Evolutionary conservation across 2,797 vertebrate species (phyloP), one percentile per base, ranked within the genome.

Genomic region (Gymnothorax javanicus): DNA sequence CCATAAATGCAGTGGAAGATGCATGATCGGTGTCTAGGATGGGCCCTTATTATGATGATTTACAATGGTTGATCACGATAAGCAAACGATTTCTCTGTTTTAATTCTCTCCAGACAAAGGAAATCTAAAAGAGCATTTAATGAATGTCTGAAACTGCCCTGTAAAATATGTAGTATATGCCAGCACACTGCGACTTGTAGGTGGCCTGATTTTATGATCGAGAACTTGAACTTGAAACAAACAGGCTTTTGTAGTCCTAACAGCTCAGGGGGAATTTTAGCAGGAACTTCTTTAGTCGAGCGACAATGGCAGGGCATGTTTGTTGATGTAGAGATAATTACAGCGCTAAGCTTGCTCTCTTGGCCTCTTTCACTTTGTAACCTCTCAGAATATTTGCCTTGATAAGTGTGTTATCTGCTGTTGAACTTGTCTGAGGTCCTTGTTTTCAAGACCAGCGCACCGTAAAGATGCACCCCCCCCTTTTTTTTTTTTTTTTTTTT

Each of bases 171-270:
- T 43, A 43, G 33, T 43, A 2, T 77, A 12, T 17, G 20, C 43
- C 75, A 23, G 17, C 50, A 52, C 17, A 1, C 50, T 52, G 43
- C 20, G 17, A 7, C 23, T 52, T 23, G 50, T 9, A 54, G 7
- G n/a, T 79, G 9, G 75, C 9, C 54, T 50, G 13, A 23, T 52
- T 43, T 79, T 52, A 79, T 52, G 8, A 75, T 75, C 15, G 3
- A 79, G 43, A 79, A 27, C 75, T 79, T 79, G 43, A 43, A 79
- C 50, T 52, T 79, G 43, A 79, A 54, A 79, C 75, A 79, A 79
- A 54, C 20, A 79, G 75, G 75, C 50, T 54, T 79, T 54, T 54
- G 17, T 79, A 54, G 75, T 23, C 50, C 75, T 54, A 23, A 54
- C 15, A 23, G 75, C 20, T 3, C 25, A 54, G 75, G 75, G 67